Conservation (phyloP, 2,797 vertebrate genomes). For the Buphagus erythrorhynchus region DNA sequence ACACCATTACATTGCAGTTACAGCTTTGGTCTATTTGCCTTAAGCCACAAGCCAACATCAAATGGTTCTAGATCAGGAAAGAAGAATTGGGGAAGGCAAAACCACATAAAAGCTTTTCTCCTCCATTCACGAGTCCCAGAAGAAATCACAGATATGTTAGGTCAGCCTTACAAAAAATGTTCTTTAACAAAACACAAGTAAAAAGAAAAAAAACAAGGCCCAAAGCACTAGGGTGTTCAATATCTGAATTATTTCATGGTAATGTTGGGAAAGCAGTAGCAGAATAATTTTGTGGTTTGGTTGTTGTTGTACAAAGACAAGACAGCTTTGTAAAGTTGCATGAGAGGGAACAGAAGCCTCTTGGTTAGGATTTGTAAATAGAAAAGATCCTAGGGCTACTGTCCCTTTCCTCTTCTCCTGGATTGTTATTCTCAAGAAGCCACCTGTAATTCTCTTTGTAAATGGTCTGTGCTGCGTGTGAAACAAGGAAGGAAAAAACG, state of each 20-base stretch:
- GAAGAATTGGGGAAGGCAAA: not conserved
- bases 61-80: not conserved
- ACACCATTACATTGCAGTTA: not conserved
- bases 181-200: not conserved
- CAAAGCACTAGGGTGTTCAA: not conserved
- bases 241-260: slow-evolving; percentile 1
- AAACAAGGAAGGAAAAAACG: not conserved
- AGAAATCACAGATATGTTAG: not conserved
- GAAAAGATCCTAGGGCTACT: not conserved
- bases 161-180: not conserved
- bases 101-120: slow-evolving; percentile 16
- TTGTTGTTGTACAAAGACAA: slow-evolving; percentile 8
- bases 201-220: not conserved
- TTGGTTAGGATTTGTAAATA: not conserved
- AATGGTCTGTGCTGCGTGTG: not conserved
- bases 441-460: not conserved
- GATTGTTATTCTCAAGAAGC: not conserved
- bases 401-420: not conserved
- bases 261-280: not conserved
- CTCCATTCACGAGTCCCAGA: not conserved
- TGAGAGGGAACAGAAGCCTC: not conserved
- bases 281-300: not conserved
- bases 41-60: not conserved
- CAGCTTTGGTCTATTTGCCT: not conserved
- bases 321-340: not conserved